Percentiles rank a stretch among this genome's conserved stretches.
phyloP scores from a whole-genome alignment of 2,888 invertebrate species.

The Panzeria rudis region DNA sequence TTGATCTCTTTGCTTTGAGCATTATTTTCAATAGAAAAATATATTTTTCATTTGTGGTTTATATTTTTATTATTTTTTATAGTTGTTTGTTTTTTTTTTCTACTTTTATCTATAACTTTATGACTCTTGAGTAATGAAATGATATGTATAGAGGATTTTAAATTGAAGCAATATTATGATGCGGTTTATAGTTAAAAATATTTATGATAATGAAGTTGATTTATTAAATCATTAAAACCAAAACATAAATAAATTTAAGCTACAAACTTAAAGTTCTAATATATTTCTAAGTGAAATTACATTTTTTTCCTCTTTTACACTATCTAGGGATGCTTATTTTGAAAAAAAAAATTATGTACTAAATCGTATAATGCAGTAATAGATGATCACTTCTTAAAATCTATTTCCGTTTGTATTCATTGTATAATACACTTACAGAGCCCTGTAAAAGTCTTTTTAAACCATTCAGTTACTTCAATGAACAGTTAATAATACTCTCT shows the following conservation, averaged over 20 bases:
- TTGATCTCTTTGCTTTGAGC: slow-evolving; percentile 26
- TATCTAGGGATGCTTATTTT: neutral
- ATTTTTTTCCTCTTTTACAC: neutral
- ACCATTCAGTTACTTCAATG: slow-evolving; percentile 53
- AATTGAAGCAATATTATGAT: slow-evolving; percentile 11
- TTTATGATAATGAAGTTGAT: neutral
- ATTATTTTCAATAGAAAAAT: slow-evolving; percentile 21
- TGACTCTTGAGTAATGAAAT: slow-evolving; percentile 20
- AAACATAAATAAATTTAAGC: neutral
- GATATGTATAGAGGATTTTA: neutral
- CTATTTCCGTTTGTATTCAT: slow-evolving; percentile 7
- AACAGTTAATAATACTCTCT: slow-evolving; percentile 27
- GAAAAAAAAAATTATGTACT: neutral
- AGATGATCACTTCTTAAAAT: slow-evolving; percentile 7
- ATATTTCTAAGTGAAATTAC: neutral
- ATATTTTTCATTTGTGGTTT: slow-evolving; percentile 17
- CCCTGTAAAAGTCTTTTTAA: slow-evolving; percentile 48
- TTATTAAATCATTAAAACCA: neutral
- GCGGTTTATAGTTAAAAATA: neutral
- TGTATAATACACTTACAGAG: neutral
- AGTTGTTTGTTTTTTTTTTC: neutral
- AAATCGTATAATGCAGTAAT: neutral
- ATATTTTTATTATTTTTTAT: neutral
- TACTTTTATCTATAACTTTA: slow-evolving; percentile 23
- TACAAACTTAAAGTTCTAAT: neutral